These are phyloP conservation scores for Tigriopus japonicus DNA, from an alignment of 1,140 invertebrate genomes.

Conservation along the genomic window DNA sequence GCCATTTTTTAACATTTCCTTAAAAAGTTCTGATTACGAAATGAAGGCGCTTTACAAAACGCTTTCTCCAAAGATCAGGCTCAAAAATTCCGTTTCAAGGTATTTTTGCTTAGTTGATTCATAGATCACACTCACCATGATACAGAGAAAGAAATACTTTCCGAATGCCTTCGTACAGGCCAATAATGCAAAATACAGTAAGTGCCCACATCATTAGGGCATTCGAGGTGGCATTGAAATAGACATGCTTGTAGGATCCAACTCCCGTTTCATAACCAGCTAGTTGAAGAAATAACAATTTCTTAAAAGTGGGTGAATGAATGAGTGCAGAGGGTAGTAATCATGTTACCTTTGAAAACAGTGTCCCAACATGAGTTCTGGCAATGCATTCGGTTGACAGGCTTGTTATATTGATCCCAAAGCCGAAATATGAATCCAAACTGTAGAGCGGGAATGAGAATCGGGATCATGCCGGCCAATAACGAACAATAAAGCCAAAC, in stretches of 20 bases:
- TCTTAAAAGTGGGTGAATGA: not conserved
- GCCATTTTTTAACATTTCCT: too few species aligned
- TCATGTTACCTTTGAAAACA: slow-evolving; percentile 46
- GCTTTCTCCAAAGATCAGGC: too few species aligned
- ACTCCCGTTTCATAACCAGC: slow-evolving; percentile 51
- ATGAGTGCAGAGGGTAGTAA: not conserved
- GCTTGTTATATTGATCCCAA: slow-evolving; percentile 46
- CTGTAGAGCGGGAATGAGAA: slow-evolving; percentile 38
- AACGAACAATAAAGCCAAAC: not conserved
- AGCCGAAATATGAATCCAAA: slow-evolving; percentile 42
- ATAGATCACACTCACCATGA: slow-evolving; percentile 22
- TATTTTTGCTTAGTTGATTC: not conserved
- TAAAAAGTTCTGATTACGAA: too few species aligned
- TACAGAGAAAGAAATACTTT: slow-evolving; percentile 37
- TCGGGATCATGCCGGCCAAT: slow-evolving; percentile 24
- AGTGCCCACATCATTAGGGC: slow-evolving; percentile 55
- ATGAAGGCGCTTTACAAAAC: too few species aligned
- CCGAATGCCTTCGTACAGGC: slow-evolving; percentile 48
- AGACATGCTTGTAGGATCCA: slow-evolving; percentile 56
- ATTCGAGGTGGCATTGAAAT: slow-evolving; percentile 56
- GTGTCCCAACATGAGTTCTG: slow-evolving; percentile 63
- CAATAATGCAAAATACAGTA: slow-evolving; percentile 41
- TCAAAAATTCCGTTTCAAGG: too few species aligned
- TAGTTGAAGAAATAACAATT: slow-evolving; percentile 14
- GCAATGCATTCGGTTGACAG: slow-evolving; percentile 43